Evolutionary conservation across 2,113 vertebrate genomes (phyloP), one percentile per base, ranked within the genome.

Genomic region (Ictalurus furcatus): DNA sequence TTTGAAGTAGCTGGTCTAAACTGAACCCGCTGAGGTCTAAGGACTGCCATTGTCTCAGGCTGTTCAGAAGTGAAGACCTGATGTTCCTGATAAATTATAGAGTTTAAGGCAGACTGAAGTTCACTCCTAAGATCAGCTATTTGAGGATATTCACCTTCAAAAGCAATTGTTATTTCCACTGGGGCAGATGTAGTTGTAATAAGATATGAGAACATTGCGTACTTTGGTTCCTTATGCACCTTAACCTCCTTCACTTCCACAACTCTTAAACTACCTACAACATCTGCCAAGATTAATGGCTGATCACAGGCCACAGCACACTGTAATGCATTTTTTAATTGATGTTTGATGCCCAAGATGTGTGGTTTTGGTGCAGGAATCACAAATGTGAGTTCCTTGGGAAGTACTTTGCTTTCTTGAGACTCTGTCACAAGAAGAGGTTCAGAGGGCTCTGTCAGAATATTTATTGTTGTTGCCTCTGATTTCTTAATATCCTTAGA

Each of bases 71-170:
- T 94, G 21, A 97, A 92, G 86, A 95, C 85, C 0, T 93, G 94
- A 73, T 94, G 94, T 86, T 98, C 96, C 85, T 97, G 95, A 94
- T 90, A 96, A 90, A 98, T 89, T 89, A 98, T 88, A n/a, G 96
- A 95, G 63, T 93, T 94, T 44, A 99, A 95, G 71, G 95, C 95
- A 65, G 96, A 93, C 83, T 95, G 94, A 25, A 98, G 93, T 91
- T 97, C 95, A 9, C 48, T 95, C 92, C 94, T 95, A 83, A 98
- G 93, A 69, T 97, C 92, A 90, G 95, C 95, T 59, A 85, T 95
- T 88, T 97, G 96, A 88, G 96, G 94, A 90, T 94, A 96, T 71
- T 97, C 71, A 16, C 96, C 95, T 90, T 95, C 95, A 92, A 99
- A 94, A 0, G 91, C 87, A 21, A 97, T 56, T 2, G 96, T 94